Base-by-base conservation (phyloP, 2,797 vertebrate species). In the Alectoris magna region DNA sequence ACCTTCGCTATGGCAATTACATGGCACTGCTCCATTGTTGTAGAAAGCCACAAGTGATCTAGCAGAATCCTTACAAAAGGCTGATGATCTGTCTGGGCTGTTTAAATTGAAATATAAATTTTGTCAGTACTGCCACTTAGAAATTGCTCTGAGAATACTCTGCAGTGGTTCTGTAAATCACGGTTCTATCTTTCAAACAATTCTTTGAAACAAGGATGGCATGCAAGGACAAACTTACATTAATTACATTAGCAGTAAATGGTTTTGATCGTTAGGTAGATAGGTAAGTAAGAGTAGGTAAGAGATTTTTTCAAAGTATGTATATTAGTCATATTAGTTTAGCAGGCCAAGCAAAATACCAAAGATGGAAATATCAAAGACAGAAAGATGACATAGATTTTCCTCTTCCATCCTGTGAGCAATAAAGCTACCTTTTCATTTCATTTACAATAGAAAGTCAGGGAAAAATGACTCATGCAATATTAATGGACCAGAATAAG, bases 11-110 rank as follows among this genome's bases (percentile, higher is more conserved):
- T 99, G 98, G 81, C 99, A 99, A 55, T 94, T 73, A 82, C 99
- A 99, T 3, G 98, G 98, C 83, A 99, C 95, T 23, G 99, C 98
- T 3, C 99, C 99, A 0, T 98, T 59, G 21, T 98, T 98, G 93
- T 98, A 98, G 93, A 97, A 98, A 34, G 98, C 98, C 49, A 97
- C 98, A 23, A 99, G 98, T 3, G 99, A 99, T 87, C 94, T 98
- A 16, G 98, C 97, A 1, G 98, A 98, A 79, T 98, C 97, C 94
- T 92, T 98, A 96, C 99, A 99, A 97, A 99, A 99, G 92, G 95
- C 87, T 0, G 98, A 97, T 14, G 98, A 98, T 10, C 84, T 94
- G 84, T 94, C 96, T n/a, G 96, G 97, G 95, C 99, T 99, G 93
- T 77, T 69, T 87, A 76, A 88, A 96, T 64, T 89, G 86, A 93